Conservation (phyloP, 2,888 invertebrate genomes). For the Notocelia uddmanniana region DNA sequence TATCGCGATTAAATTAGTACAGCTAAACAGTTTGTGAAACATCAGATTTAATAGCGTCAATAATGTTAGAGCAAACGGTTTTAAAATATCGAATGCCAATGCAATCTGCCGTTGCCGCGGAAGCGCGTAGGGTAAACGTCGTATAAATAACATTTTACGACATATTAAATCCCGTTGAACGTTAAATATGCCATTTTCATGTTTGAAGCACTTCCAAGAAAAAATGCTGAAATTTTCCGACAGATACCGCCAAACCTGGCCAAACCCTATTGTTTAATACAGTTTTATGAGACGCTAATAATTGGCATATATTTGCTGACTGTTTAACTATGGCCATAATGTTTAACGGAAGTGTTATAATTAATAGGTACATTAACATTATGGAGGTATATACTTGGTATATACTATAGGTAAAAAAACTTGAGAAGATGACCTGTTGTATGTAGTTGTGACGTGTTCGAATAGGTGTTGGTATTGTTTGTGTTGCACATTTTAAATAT, state of each 20-base stretch:
- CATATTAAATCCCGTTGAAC: conserved; percentile 79
- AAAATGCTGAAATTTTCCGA: conserved; percentile 63
- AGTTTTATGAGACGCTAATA: neutral
- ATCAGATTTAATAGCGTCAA: conserved; percentile 40
- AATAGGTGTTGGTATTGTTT: too few relatives aligned
- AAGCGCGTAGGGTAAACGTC: conserved; percentile 65
- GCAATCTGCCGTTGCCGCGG: conserved; percentile 65
- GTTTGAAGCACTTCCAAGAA: conserved; percentile 66
- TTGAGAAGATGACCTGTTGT: too few relatives aligned
- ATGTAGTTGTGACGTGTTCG: too few relatives aligned
- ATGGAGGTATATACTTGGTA: too few relatives aligned
- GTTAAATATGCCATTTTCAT: conserved; percentile 78
- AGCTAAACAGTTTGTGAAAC: conserved; percentile 28
- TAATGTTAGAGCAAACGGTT: conserved; percentile 44
- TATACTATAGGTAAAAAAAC: too few relatives aligned
- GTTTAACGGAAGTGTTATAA: too few relatives aligned
- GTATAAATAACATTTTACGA: conserved; percentile 81
- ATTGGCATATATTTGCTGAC: conserved; percentile 15
- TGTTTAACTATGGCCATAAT: neutral
- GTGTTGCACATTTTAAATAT: too few relatives aligned
- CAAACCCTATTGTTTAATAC: conserved; percentile 5
- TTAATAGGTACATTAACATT: too few relatives aligned
- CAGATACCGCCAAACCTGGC: neutral
- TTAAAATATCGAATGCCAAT: conserved; percentile 54
- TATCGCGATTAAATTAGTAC: conserved; percentile 12